Percentiles rank a stretch among this genome's conserved stretches.
These are phyloP conservation scores for Poecilia picta DNA, from an alignment of 2,797 vertebrate genomes.

Conservation along the genomic window DNA sequence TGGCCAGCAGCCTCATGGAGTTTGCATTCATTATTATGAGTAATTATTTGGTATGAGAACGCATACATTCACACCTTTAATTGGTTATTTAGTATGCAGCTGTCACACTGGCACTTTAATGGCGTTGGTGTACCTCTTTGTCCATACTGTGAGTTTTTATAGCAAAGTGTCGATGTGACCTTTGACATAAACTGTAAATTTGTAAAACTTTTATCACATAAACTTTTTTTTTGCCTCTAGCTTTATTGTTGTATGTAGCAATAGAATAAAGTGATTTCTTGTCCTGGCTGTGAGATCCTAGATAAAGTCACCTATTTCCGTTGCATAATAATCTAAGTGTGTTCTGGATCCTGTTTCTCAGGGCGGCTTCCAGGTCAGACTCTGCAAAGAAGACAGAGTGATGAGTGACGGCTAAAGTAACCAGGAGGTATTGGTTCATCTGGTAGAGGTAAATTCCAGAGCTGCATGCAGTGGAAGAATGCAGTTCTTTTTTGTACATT, in stretches of 20 bases:
- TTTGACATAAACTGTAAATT: constrained; percentile 17
- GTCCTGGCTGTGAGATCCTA: background rate
- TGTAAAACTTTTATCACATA: constrained; percentile 7
- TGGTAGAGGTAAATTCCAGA: background rate
- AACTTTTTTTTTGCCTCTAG: background rate
- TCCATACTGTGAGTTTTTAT: constrained; percentile 21
- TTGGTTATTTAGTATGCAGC: constrained; percentile 67
- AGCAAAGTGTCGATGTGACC: constrained; percentile 27
- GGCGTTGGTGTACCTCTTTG: constrained; percentile 29
- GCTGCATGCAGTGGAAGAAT: too few species aligned
- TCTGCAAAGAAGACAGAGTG: background rate
- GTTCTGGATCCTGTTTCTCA: background rate
- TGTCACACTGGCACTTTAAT: constrained; percentile 38
- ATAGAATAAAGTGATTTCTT: background rate
- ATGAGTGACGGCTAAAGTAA: background rate
- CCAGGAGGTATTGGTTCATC: background rate
- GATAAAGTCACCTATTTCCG: background rate
- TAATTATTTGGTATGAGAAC: constrained; percentile 57
- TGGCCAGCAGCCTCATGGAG: constrained; percentile 12
- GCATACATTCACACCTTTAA: constrained; percentile 80
- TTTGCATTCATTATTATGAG: constrained; percentile 50
- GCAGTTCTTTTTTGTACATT: too few species aligned
- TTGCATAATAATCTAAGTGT: background rate
- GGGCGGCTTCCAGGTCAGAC: background rate
- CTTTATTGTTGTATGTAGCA: background rate